Conservation (phyloP, 23 tunicate species). For the Halocynthia aurantium region DNA sequence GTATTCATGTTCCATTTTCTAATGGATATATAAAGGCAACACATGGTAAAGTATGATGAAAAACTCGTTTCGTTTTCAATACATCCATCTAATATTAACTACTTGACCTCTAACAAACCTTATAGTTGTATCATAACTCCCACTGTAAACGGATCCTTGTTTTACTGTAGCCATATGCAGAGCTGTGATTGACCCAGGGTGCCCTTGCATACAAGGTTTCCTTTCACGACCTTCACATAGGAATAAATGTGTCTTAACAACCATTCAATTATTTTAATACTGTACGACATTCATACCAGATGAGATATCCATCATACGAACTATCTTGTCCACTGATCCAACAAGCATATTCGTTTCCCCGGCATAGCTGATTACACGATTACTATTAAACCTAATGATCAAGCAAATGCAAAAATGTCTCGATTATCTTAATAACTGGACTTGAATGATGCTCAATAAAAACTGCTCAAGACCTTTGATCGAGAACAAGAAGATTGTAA, state of each 20-base stretch:
- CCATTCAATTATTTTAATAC: not conserved
- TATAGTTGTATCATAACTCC: slow-evolving; percentile 66
- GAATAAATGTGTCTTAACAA: not conserved
- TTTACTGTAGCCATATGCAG: slow-evolving; percentile 34
- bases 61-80: no score
- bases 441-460: no score
- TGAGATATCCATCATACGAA: slow-evolving; percentile 16
- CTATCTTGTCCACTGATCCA: slow-evolving; percentile 18
- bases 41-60: no score
- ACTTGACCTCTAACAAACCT: slow-evolving; percentile 4
- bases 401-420: no score
- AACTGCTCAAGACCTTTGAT: slow-evolving; percentile 13
- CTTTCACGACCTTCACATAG: slow-evolving; percentile 15
- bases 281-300: slow-evolving; percentile 11
- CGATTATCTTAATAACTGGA: no score
- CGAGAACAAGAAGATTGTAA: slow-evolving; percentile 63
- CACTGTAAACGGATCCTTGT: slow-evolving; percentile 46
- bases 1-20: slow-evolving; percentile 57
- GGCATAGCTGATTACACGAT: slow-evolving; percentile 26
- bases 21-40: slow-evolving; percentile 8
- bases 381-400: slow-evolving; percentile 8
- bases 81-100: no score
- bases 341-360: slow-evolving; percentile 20
- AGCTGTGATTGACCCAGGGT: slow-evolving; percentile 64
- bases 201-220: slow-evolving; percentile 43